Conservation (phyloP, 2,113 vertebrate species). For the Alces alces region DNA sequence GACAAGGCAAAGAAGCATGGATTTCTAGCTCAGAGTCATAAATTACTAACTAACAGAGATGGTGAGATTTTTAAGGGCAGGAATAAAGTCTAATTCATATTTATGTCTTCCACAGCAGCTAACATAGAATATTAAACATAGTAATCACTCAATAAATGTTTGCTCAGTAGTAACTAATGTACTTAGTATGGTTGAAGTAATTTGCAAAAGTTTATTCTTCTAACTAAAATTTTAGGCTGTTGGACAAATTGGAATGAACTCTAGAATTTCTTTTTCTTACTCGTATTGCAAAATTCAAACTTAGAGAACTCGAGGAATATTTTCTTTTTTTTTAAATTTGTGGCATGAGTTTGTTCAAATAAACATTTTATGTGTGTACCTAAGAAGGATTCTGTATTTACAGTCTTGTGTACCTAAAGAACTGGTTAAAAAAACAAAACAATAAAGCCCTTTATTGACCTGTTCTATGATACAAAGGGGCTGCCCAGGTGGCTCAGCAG, state of each 20-base stretch:
- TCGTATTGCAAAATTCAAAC: background rate
- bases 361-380: background rate
- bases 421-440: background rate
- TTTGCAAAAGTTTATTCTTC: background rate
- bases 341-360: background rate
- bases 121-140: background rate
- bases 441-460: background rate
- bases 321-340: background rate
- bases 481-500: background rate
- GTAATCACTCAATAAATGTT: background rate
- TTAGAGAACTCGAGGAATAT: background rate
- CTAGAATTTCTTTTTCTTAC: background rate
- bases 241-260: background rate
- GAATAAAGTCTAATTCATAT: background rate
- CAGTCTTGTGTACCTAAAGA: background rate
- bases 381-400: background rate
- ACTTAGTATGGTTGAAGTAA: background rate
- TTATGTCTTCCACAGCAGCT: background rate
- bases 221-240: background rate
- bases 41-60: background rate
- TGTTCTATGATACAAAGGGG: background rate
- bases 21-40: background rate
- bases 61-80: background rate
- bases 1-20: background rate
- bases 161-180: background rate